phyloP scores from a whole-genome alignment of 1,140 invertebrate genomes.

The Mylabris phalerata region DNA sequence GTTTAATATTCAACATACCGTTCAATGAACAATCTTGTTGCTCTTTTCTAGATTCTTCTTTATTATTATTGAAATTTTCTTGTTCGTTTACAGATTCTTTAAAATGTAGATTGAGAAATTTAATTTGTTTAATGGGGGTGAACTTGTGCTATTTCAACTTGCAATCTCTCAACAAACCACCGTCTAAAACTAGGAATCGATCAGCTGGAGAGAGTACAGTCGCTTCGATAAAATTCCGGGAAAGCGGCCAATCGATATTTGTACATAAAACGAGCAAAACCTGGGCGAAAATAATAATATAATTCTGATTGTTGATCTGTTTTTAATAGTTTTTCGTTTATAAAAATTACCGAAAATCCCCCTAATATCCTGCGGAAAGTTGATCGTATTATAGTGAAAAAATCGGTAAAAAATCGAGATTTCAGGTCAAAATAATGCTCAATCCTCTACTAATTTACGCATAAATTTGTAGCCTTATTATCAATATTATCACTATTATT shows the following conservation, averaged over 20 bases:
- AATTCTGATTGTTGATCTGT: too few relatives aligned
- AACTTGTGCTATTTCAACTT: constrained; percentile 13
- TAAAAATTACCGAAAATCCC: too few relatives aligned
- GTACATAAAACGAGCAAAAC: neutral
- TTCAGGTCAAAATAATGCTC: neutral
- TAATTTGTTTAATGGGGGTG: neutral
- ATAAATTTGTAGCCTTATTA: neutral
- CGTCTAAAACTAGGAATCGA: constrained; percentile 22
- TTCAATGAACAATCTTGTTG: too few relatives aligned
- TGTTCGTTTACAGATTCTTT: too few relatives aligned
- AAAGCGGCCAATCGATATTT: neutral
- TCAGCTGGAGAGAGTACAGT: constrained; percentile 28
- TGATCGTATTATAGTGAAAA: neutral
- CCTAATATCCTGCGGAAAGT: neutral
- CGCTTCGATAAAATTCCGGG: constrained; percentile 17
- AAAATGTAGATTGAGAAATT: too few relatives aligned
- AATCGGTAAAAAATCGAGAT: neutral
- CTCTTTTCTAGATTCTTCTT: too few relatives aligned
- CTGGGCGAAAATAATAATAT: too few relatives aligned
- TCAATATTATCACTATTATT: neutral
- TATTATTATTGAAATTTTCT: too few relatives aligned
- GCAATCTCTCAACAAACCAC: neutral
- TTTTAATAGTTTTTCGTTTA: too few relatives aligned
- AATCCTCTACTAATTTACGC: neutral
- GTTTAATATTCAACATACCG: too few relatives aligned